Percentiles rank a stretch among this genome's conserved stretches.
Evolutionary conservation across 2,797 vertebrate genomes (phyloP).

Genomic region (Lagocephalus sceleratus): DNA sequence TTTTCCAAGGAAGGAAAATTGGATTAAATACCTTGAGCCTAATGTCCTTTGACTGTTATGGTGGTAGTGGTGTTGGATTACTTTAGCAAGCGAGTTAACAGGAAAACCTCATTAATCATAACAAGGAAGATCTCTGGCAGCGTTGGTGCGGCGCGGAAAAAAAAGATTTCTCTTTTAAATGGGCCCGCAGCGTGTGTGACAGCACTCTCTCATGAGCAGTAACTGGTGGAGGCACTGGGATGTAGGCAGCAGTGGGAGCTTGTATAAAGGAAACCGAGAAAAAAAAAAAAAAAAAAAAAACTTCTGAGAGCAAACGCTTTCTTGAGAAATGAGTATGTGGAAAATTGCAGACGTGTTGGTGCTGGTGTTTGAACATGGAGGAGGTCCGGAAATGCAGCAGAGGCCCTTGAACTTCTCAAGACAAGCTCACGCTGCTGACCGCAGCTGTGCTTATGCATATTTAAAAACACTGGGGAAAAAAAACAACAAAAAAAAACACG

Average conservation of each 20-base stretch:
- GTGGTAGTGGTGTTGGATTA: constrained; percentile 8
- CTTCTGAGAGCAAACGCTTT: constrained; percentile 41
- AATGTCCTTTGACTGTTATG: constrained; percentile 13
- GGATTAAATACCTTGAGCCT: constrained; percentile 10
- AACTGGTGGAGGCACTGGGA: constrained; percentile 29
- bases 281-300: constrained; percentile 14
- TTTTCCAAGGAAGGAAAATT: not conserved
- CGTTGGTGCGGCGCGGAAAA: no score
- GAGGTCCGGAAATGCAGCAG: constrained; percentile 12
- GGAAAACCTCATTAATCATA: constrained; percentile 34
- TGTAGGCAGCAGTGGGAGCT: constrained; percentile 46
- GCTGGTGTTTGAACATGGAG: constrained; percentile 13
- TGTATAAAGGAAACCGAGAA: constrained; percentile 47
- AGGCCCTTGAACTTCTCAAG: constrained; percentile 17
- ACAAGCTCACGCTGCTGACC: constrained; percentile 17
- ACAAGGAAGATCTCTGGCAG: constrained; percentile 7
- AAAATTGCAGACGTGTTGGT: constrained; percentile 39
- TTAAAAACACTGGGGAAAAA: no score
- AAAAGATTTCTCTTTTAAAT: constrained; percentile 20
- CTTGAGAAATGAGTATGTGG: constrained; percentile 41
- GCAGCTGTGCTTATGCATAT: no score
- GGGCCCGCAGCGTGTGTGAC: constrained; percentile 45
- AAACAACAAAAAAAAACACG: no score
- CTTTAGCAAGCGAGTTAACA: constrained; percentile 24
- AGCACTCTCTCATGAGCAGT: constrained; percentile 35